Percentiles rank a stretch among this genome's conserved stretches.
These are phyloP conservation scores for Rotaria socialis DNA, from an alignment of 2,888 invertebrate species.

Conservation along the genomic window DNA sequence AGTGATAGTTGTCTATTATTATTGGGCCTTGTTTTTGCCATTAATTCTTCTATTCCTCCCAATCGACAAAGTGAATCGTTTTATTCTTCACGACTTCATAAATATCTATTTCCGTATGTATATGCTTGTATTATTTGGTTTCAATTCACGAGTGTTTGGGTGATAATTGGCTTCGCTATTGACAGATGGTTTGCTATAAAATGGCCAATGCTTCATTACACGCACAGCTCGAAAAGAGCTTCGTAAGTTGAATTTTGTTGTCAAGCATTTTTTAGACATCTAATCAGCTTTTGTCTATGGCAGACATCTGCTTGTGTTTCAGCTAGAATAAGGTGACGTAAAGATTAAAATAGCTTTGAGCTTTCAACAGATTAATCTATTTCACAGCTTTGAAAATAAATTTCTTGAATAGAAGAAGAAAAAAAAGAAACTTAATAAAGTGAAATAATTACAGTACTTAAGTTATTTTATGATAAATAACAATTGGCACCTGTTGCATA, in stretches of 20 bases:
- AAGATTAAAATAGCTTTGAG: not conserved
- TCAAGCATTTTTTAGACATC: too few species aligned
- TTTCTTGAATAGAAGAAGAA: too few species aligned
- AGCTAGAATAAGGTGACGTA: too few species aligned
- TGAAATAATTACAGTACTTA: too few species aligned
- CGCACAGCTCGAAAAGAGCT: conserved; percentile 36
- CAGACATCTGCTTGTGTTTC: too few species aligned
- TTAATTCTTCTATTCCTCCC: not conserved
- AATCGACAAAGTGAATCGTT: not conserved
- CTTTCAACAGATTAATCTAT: too few species aligned
- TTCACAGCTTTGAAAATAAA: too few species aligned
- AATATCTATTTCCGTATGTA: conserved; percentile 36
- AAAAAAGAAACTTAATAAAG: too few species aligned
- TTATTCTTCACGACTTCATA: conserved; percentile 9
- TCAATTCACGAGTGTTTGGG: conserved; percentile 43
- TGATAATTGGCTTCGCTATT: conserved; percentile 38
- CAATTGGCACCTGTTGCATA: too few species aligned
- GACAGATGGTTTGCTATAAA: conserved; percentile 45
- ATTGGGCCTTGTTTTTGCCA: conserved; percentile 4
- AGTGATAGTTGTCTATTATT: conserved; percentile 27
- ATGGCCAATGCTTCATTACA: conserved; percentile 42
- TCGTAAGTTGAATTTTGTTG: not conserved
- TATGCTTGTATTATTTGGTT: conserved; percentile 44
- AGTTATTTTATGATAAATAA: too few species aligned
- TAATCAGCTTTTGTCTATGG: too few species aligned